phyloP scores from a whole-genome alignment of 1,140 invertebrate genomes.

The Anoplolepis gracilipes region DNA sequence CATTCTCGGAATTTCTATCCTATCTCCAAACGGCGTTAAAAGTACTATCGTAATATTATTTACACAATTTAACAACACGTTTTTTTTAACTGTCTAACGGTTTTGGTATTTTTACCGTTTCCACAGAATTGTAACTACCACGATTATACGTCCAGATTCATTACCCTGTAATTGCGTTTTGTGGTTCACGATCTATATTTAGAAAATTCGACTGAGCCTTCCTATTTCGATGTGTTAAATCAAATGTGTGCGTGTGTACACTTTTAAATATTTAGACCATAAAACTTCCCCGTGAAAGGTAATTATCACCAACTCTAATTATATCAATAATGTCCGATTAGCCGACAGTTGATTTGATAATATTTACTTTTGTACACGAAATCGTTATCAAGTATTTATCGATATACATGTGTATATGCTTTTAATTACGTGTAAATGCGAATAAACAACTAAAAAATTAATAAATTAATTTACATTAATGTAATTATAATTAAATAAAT shows the following conservation, averaged over 20 bases:
- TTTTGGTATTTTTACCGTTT: constrained; percentile 19
- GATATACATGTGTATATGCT: background rate
- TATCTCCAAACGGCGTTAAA: background rate
- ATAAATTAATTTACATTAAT: background rate
- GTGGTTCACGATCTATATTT: constrained; percentile 32
- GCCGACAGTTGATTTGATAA: background rate
- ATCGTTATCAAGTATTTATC: background rate
- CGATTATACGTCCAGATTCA: constrained; percentile 19
- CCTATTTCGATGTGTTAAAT: constrained; percentile 13
- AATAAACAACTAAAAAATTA: background rate
- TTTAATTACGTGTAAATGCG: background rate
- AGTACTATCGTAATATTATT: background rate
- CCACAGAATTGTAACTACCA: background rate
- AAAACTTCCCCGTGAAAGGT: background rate
- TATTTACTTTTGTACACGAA: background rate
- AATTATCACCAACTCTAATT: constrained; percentile 24
- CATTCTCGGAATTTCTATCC: background rate
- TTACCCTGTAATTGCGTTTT: constrained; percentile 39
- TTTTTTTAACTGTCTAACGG: background rate
- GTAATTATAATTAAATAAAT: background rate
- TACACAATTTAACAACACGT: background rate
- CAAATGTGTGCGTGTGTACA: background rate
- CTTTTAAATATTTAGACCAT: constrained; percentile 28
- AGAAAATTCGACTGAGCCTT: background rate
- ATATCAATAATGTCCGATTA: background rate